Base-by-base conservation (phyloP, 2,888 invertebrate species). In the Andrena flavipes region DNA sequence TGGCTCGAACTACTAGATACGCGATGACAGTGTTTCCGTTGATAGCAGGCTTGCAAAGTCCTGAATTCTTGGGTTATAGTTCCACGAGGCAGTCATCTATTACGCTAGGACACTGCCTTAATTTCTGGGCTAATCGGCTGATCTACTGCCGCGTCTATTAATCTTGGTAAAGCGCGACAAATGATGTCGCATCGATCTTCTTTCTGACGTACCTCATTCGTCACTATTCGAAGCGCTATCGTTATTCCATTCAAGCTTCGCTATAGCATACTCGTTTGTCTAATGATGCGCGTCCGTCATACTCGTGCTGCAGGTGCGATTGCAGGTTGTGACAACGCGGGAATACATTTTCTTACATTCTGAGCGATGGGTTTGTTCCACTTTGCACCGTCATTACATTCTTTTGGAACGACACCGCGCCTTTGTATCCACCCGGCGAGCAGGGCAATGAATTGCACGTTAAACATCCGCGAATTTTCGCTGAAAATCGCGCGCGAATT, bases 351-450 rank as follows among this genome's bases (percentile, higher is more conserved):
- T 48, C 65, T 80, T 75, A 60, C 76, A 20, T 42, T 20, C 35
- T 49, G 76, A 76, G 69, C 76, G 54, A 76, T 69, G 56, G 33
- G n/a, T 10, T 16, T 48, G 23, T n/a, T 54, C 8, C 54, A 23
- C 75, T 42, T 23, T 10, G 33, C 75, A 71, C 80, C 79, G 63
- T 80, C 82, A 62, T 80, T 68, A 80, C 76, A 87, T 80, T 81
- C 78, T 73, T 81, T 62, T 42, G 42, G 33, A 10, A 59, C 72
- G 76, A 75, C 59, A 74, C 56, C 23, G 23, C 6, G 30, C 42
- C 71, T 49, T 54, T 56, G 35, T 33, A 8, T 13, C 54, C 7
- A 16, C 10, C 33, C 72, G 13, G 4, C 26, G 20, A 3, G 29
- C 20, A 2, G 8, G 13, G 26, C 59, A 62, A 84, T 73, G 62